A percentile compares a stretch with the other conserved stretches of the same genome.
These are phyloP conservation scores for Nesogale talazaci DNA, from an alignment of 2,113 vertebrate species.

Conservation along the genomic window DNA sequence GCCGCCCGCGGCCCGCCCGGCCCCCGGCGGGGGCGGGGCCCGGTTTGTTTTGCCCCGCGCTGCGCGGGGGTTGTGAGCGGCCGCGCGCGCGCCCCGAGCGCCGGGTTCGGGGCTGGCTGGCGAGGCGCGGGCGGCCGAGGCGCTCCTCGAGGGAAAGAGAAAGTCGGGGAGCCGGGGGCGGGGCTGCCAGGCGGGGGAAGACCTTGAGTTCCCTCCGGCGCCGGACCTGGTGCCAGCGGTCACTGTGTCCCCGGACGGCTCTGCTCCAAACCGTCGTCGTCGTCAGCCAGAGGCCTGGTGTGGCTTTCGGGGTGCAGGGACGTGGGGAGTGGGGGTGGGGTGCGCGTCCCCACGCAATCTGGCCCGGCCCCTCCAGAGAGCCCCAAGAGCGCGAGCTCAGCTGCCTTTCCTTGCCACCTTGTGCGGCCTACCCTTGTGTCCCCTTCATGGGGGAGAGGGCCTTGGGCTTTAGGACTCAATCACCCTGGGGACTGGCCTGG, in stretches of 20 bases:
- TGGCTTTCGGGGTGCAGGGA: background rate
- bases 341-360: background rate
- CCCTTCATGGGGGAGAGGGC: too few relatives aligned
- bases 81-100: background rate
- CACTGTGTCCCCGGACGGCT: slow-evolving; percentile 6
- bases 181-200: background rate
- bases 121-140: background rate
- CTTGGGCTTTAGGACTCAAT: background rate
- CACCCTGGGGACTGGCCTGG: background rate
- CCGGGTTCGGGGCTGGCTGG: background rate
- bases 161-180: background rate
- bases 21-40: background rate
- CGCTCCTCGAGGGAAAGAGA: background rate
- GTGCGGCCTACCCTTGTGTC: background rate
- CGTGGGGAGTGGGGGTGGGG: too few relatives aligned
- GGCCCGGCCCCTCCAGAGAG: background rate
- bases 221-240: background rate
- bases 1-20: background rate
- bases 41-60: slow-evolving; percentile 19
- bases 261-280: background rate
- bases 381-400: background rate
- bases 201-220: fast-evolving
- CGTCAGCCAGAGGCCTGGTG: background rate
- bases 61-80: background rate
- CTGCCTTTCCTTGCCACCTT: too few relatives aligned